Evolutionary conservation across 2,888 invertebrate species (phyloP).

Genomic region (Ernsta delagoae): DNA sequence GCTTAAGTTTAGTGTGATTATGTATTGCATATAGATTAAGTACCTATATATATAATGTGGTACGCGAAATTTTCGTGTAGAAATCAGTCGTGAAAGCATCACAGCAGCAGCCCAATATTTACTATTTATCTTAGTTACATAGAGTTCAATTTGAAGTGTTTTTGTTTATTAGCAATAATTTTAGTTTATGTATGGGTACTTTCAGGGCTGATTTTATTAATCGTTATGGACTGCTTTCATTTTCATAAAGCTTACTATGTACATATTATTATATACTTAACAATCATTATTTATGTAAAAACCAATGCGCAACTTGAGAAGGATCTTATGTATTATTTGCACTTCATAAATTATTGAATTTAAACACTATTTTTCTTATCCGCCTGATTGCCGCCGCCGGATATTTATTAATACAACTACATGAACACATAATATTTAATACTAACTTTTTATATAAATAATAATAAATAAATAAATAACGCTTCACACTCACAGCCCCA

Average conservation of each 20-base stretch:
- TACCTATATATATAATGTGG: constrained; percentile 35
- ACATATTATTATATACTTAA: constrained; percentile 58
- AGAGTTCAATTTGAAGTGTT: constrained; percentile 19
- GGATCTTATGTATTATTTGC: constrained; percentile 75
- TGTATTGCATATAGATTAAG: constrained; percentile 46
- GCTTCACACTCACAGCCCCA: too few relatives aligned
- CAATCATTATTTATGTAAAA: constrained; percentile 65
- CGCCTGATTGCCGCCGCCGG: constrained; percentile 43
- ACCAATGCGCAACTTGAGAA: constrained; percentile 74
- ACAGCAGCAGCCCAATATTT: constrained; percentile 28
- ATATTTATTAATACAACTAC: too few relatives aligned
- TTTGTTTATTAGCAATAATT: constrained; percentile 19
- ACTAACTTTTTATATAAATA: too few relatives aligned
- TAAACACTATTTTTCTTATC: constrained; percentile 50
- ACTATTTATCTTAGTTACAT: not conserved
- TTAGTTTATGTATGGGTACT: constrained; percentile 20
- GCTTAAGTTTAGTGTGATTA: constrained; percentile 69
- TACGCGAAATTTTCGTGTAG: constrained; percentile 46
- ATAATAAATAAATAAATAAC: too few relatives aligned
- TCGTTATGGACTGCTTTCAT: constrained; percentile 76
- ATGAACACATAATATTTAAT: too few relatives aligned
- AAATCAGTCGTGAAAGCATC: constrained; percentile 34
- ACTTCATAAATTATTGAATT: constrained; percentile 83
- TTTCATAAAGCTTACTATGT: constrained; percentile 75
- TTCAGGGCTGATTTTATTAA: constrained; percentile 37